These are phyloP conservation scores for Cololabis saira DNA, from an alignment of 2,113 vertebrate genomes.

Conservation along the genomic window DNA sequence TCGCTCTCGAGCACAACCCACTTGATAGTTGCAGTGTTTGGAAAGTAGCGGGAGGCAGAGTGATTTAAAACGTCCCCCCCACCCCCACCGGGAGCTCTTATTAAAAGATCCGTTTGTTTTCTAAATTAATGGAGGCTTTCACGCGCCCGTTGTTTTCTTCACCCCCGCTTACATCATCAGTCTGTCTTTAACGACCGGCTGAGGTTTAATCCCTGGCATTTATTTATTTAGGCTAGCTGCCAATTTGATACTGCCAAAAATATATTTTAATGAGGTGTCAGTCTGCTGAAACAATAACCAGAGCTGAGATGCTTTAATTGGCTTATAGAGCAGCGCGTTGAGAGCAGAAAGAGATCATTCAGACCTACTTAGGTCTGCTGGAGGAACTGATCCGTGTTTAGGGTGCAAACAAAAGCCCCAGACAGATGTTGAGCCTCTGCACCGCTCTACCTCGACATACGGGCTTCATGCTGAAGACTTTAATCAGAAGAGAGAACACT, in stretches of 20 bases:
- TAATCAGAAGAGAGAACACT: no score
- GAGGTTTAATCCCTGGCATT: slow-evolving; percentile 60
- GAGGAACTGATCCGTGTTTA: slow-evolving; percentile 6
- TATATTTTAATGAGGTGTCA: slow-evolving; percentile 54
- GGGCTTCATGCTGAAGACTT: no score
- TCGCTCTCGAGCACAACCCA: slow-evolving; percentile 29
- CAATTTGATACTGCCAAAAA: slow-evolving; percentile 41
- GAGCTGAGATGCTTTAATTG: slow-evolving; percentile 55
- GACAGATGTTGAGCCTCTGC: not conserved
- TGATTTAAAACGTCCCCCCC: slow-evolving; percentile 39
- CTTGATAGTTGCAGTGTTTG: slow-evolving; percentile 28
- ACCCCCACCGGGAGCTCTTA: slow-evolving; percentile 20
- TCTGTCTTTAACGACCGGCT: slow-evolving; percentile 40
- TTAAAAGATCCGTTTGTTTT: slow-evolving; percentile 63
- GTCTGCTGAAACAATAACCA: slow-evolving; percentile 45
- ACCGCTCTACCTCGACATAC: not conserved
- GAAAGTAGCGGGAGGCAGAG: slow-evolving; percentile 29
- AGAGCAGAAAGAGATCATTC: slow-evolving; percentile 37
- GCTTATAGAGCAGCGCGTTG: slow-evolving; percentile 28
- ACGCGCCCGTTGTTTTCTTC: slow-evolving; percentile 34
- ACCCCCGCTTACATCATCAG: slow-evolving; percentile 41
- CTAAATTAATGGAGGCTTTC: slow-evolving; percentile 55
- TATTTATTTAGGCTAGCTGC: slow-evolving; percentile 51
- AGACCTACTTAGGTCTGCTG: not conserved
- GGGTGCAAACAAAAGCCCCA: slow-evolving; percentile 12